phyloP scores from a whole-genome alignment of 2,888 invertebrate genomes.

The Venusia cambrica region DNA sequence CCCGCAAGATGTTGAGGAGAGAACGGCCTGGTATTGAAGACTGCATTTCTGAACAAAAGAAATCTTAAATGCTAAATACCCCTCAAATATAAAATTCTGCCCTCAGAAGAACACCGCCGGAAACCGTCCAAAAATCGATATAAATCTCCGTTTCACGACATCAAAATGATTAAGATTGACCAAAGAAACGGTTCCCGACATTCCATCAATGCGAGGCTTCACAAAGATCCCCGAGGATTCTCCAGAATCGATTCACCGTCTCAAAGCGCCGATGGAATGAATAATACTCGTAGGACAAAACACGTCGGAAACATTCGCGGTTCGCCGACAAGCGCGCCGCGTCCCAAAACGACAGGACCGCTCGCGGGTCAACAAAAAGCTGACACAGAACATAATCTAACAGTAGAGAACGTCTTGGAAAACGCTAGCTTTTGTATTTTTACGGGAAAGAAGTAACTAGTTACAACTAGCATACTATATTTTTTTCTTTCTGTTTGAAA shows the following conservation, averaged over 20 bases:
- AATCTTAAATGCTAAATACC: slow-evolving; percentile 27
- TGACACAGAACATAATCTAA: slow-evolving; percentile 1
- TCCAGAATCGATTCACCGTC: slow-evolving; percentile 52
- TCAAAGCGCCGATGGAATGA: slow-evolving; percentile 56
- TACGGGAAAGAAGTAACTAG: no score
- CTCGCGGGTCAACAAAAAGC: slow-evolving; percentile 70
- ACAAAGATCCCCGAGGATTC: slow-evolving; percentile 57
- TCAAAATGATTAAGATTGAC: slow-evolving; percentile 57
- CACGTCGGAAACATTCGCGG: slow-evolving; percentile 54
- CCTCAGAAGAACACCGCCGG: slow-evolving; percentile 19
- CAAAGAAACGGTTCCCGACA: slow-evolving; percentile 50
- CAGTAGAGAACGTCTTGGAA: not conserved
- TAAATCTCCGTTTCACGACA: slow-evolving; percentile 54
- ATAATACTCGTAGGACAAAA: slow-evolving; percentile 68
- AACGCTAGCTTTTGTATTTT: no score
- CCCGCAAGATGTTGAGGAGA: no score
- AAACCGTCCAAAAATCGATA: slow-evolving; percentile 37
- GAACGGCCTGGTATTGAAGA: no score
- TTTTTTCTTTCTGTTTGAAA: no score
- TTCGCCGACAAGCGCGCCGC: slow-evolving; percentile 53
- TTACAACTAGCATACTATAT: no score
- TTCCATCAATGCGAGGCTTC: slow-evolving; percentile 49
- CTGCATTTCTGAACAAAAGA: no score
- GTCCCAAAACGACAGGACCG: slow-evolving; percentile 56
- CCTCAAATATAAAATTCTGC: slow-evolving; percentile 14